Base-by-base conservation (phyloP, 2,888 invertebrate genomes). In the Acrocyrtus sp. region DNA sequence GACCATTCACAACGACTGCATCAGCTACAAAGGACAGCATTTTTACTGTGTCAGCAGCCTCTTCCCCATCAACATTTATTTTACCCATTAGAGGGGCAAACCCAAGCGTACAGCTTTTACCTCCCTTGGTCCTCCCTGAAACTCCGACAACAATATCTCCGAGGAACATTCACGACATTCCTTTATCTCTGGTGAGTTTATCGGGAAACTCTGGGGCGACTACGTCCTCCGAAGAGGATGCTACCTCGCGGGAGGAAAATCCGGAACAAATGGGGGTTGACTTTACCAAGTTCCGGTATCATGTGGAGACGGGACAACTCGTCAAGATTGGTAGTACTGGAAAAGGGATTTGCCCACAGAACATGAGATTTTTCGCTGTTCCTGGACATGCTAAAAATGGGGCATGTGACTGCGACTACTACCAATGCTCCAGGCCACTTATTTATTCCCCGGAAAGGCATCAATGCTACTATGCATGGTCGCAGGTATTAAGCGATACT, bases 321-420 rank as follows among this genome's bases (percentile, higher is more conserved):
- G 47, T 60, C 51, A 8, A 72, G 62, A 39, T 48, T 78, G 67
- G 67, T 41, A 60, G 50, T 22, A 78, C 78, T 3, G 62, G 62
- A 8, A 5, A 27, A 12, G 65, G 66, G 2, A 4, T 50, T n/a
- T 80, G 80, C 39, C 72, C 74, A 3, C 66, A 72, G 24, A 78
- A 78, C 57, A 81, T 81, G 81, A 72, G 78, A 68, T 81, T 81
- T 57, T 79, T 79, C 68, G 80, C 80, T 8, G 62, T 76, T 2
- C 78, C 79, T 12, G 75, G 74, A n/a, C 70, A 78, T 60, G 48
- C 50, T 4, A 78, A 73, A 17, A 72, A 74, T 47, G 80, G 80
- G 27, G 56, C 58, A 41, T 81, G 80, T 67, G 80, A 81, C 43
- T 81, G 80, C 47, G 80, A 81, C 65, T 79, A 78, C 53, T 77